Percentiles rank a stretch among this genome's conserved stretches.
These are phyloP conservation scores for Caenorhabditis imperialis DNA, from an alignment of 2,888 invertebrate species.

Conservation along the genomic window DNA sequence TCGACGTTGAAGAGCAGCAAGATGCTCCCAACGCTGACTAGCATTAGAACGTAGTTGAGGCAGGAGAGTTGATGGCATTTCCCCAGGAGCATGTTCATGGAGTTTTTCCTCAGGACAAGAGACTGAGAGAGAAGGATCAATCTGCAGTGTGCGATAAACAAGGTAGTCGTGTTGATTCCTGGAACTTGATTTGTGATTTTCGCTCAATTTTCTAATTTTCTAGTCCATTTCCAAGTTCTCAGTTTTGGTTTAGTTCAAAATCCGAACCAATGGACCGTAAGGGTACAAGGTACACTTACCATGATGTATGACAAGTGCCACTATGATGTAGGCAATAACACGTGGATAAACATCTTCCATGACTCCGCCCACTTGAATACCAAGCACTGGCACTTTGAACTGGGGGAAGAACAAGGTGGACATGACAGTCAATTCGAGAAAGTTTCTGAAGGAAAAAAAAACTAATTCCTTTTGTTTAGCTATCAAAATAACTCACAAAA, in stretches of 20 bases:
- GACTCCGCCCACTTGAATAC: constrained; percentile 34
- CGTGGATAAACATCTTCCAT: constrained; percentile 10
- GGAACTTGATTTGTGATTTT: constrained; percentile 2
- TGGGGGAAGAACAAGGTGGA: constrained; percentile 35
- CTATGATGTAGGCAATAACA: constrained; percentile 17
- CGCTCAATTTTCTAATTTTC: not conserved
- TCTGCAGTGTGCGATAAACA: constrained; percentile 33
- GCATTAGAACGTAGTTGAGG: constrained; percentile 19
- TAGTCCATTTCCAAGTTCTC: not conserved
- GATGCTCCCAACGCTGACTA: constrained; percentile 26
- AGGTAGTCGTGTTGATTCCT: constrained; percentile 34
- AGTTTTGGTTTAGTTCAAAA: no score
- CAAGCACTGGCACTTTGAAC: constrained; percentile 25
- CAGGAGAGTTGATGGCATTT: constrained; percentile 16
- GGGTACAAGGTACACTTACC: constrained; percentile 12
- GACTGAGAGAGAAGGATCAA: constrained; percentile 26
- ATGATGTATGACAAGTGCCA: constrained; percentile 24
- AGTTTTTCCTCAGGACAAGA: constrained; percentile 18
- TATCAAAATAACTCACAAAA: constrained; percentile 17
- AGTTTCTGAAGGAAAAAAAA: constrained; percentile 22
- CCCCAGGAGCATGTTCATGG: constrained; percentile 4
- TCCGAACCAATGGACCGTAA: no score
- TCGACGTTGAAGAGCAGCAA: constrained; percentile 17
- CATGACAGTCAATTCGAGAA: constrained; percentile 23
- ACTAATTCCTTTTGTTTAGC: not conserved